Conservation (phyloP, 1,140 invertebrate genomes). For the Druon quercuslanigerum region DNA sequence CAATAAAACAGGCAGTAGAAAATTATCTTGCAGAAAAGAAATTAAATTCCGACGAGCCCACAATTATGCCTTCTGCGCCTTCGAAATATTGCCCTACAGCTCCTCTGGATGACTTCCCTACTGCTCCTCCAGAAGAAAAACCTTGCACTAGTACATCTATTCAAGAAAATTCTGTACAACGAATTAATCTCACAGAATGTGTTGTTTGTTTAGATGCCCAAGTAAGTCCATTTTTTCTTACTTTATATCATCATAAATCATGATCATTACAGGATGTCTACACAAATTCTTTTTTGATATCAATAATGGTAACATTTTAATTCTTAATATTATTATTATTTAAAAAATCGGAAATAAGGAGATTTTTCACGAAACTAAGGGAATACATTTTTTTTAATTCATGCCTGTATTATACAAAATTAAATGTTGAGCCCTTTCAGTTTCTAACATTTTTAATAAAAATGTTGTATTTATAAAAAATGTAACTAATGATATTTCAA, state of each 20-base stretch:
- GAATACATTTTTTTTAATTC: too few relatives aligned
- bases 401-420: too few relatives aligned
- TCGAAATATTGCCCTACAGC: slow-evolving; percentile 66
- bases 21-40: slow-evolving; percentile 75
- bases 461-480: too few relatives aligned
- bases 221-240: slow-evolving; percentile 71
- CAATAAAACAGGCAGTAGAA: slow-evolving; percentile 79
- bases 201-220: slow-evolving; percentile 87
- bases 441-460: too few relatives aligned
- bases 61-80: slow-evolving; percentile 60
- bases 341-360: too few relatives aligned
- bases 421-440: too few relatives aligned
- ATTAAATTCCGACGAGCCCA: slow-evolving; percentile 48
- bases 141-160: slow-evolving; percentile 58
- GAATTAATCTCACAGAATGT: slow-evolving; percentile 80
- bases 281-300: too few relatives aligned
- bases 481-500: too few relatives aligned
- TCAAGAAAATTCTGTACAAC: slow-evolving; percentile 61
- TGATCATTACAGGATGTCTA: not conserved
- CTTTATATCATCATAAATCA: not conserved
- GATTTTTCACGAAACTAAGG: too few relatives aligned
- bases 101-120: slow-evolving; percentile 65
- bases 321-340: too few relatives aligned
- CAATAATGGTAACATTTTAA: too few relatives aligned
- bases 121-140: slow-evolving; percentile 68